Base-by-base conservation (phyloP, 2,888 invertebrate species). In the Macrophya alboannulata region DNA sequence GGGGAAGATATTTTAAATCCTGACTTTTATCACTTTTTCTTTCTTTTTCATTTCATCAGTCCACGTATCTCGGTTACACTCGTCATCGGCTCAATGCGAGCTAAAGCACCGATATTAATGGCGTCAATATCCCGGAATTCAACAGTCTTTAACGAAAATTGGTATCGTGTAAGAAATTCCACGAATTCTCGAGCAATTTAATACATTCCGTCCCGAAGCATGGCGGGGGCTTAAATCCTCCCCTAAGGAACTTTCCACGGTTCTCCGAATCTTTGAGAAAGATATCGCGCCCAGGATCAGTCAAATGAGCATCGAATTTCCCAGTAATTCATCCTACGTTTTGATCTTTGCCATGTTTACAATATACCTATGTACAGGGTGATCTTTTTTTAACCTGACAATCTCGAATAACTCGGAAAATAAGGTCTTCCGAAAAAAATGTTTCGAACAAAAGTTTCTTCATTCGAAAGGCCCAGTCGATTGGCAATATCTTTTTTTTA, bases 301-400 rank as follows among this genome's bases (percentile, higher is more conserved):
- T 55, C 31, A 55, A 37, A 45, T 55, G n/a, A n/a, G 48, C 77
- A 31, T 55, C n/a, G 8, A 55, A 48, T 77, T 77, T 77, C 77
- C 51, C 48, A 31, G 74, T 45, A 43, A 45, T 21, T 45, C 17
- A 21, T 25, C 21, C 21, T 21, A 3, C 25, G 45, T 43, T 74
- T 43, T 74, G 10, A 25, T 45, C 74, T 74, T 37, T 68, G 8
- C 55, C n/a, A 37, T 25, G 74, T 45, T 45, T 25, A 43, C 21
- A 12, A n/a, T 55, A 55, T n/a, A n/a, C n/a, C n/a, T n/a, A n/a
- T n/a, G n/a, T n/a, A n/a, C n/a, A n/a, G n/a, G n/a, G n/a, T n/a
- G n/a, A n/a, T n/a, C n/a, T n/a, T n/a, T n/a, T n/a, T n/a, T n/a
- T n/a, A n/a, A n/a, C n/a, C n/a, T n/a, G n/a, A n/a, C n/a, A n/a